These are phyloP conservation scores for Alfaro cultratus DNA, from an alignment of 2,797 vertebrate genomes.

Conservation along the genomic window DNA sequence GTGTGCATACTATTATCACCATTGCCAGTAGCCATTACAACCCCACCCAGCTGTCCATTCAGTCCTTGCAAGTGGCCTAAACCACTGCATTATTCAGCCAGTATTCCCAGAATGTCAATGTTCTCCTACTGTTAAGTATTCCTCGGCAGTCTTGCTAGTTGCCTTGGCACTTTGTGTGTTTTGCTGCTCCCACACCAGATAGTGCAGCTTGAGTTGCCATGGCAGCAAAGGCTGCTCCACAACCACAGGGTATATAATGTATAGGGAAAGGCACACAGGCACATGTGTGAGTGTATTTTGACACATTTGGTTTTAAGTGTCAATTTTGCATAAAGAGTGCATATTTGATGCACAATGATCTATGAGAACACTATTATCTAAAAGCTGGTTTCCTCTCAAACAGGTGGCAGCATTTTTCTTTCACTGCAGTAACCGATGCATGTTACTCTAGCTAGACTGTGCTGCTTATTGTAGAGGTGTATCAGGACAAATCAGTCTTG, in stretches of 20 bases:
- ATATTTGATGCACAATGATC: constrained; percentile 21
- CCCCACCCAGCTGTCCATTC: constrained; percentile 41
- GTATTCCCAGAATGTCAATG: constrained; percentile 62
- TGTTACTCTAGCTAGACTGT: constrained; percentile 29
- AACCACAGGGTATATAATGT: constrained; percentile 57
- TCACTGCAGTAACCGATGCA: constrained; percentile 41
- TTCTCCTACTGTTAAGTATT: constrained; percentile 72
- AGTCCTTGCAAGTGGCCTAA: constrained; percentile 38
- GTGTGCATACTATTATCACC: constrained; percentile 31
- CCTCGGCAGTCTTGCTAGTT: constrained; percentile 63
- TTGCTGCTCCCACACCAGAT: constrained; percentile 54
- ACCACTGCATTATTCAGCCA: constrained; percentile 39
- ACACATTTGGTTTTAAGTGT: constrained; percentile 22
- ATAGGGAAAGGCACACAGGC: constrained; percentile 43
- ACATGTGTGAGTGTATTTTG: constrained; percentile 22
- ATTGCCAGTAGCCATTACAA: constrained; percentile 39
- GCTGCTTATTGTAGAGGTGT: constrained; percentile 23
- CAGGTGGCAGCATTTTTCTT: constrained; percentile 19
- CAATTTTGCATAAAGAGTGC: background rate
- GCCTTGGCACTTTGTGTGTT: constrained; percentile 50
- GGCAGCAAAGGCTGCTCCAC: constrained; percentile 70
- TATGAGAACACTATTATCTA: constrained; percentile 27
- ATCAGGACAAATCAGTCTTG: constrained; percentile 41
- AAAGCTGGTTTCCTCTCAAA: constrained; percentile 28
- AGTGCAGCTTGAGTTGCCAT: constrained; percentile 78